Conservation (phyloP, 2,113 vertebrate genomes). For the Enhydra lutris region DNA sequence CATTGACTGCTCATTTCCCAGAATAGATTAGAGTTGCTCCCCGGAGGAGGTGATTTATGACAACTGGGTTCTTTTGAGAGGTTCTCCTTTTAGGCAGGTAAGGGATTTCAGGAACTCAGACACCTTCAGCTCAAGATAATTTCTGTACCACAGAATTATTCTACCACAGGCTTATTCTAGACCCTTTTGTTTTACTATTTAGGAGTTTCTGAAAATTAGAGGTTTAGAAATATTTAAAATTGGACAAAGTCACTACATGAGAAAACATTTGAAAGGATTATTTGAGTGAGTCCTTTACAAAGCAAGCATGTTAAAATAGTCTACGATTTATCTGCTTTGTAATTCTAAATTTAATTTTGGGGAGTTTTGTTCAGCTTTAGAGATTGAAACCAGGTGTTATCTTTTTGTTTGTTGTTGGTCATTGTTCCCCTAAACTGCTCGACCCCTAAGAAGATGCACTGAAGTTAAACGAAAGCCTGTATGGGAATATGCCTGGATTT, state of each 20-base stretch:
- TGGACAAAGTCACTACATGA: neutral
- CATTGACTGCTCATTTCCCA: neutral
- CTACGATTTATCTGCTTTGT: neutral
- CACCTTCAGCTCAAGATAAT: neutral
- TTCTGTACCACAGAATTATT: neutral
- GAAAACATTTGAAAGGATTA: neutral
- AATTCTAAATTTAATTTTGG: neutral
- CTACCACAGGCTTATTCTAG: neutral
- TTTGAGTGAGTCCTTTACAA: slow-evolving; percentile 13
- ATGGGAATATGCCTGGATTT: neutral
- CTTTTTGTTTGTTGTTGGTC: neutral
- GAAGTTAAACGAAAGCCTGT: neutral
- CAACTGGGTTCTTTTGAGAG: neutral
- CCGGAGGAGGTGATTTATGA: neutral
- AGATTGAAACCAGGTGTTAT: neutral
- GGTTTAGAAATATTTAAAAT: neutral
- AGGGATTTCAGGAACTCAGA: neutral
- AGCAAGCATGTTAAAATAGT: neutral
- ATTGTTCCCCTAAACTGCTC: neutral
- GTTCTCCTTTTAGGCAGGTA: neutral
- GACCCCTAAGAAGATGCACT: neutral
- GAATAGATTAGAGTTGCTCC: neutral
- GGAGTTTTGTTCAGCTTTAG: neutral
- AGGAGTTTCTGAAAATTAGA: neutral
- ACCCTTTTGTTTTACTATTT: neutral